Evolutionary conservation across 1,140 invertebrate species (phyloP), one percentile per base, ranked within the genome.

Genomic region (Philopotamus ludificatus): DNA sequence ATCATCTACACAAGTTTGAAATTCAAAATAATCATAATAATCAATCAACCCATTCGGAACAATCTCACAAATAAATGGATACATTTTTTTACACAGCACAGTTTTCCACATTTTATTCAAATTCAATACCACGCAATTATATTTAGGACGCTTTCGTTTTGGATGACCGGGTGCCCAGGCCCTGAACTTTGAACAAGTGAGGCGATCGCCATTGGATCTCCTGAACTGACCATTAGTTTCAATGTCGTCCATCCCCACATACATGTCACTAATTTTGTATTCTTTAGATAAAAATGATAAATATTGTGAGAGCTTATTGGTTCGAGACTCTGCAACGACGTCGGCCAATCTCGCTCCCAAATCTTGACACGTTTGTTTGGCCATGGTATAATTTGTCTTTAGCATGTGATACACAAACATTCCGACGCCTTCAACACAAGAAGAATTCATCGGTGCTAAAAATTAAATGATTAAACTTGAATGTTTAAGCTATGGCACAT

Each of bases 151-250:
- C 41, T 72, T 68, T 4, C 72, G 72, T 60, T 74, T 74, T 0
- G 87, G 87, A 68, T 88, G 81, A 0, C 84, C 82, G 2, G 82
- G 81, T 0, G 82, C 84, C 87, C 87, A 89, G 9, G 85, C 86
- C 25, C 85, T 77, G 69, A 82, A 87, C 3, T 79, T 76, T 0
- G 79, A 80, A 71, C 87, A 89, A 3, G 76, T 75, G 53, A 89
- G 55, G 2, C 74, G 70, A 57, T 84, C 78, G 28, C 79, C 86
- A 80, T 72, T 77, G 70, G 72, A 77, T 74, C 72, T 78, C 71
- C 78, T 74, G 77, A 73, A 77, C 45, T 67, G 67, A 65, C 69
- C 79, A 73, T 68, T 74, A 22, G 15, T 72, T 58, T 65, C 60
- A n/a, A 71, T 77, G 76, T 78, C 75, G 45, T 80, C 81, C 57